phyloP scores from a whole-genome alignment of 1,140 invertebrate species.

The Homarus americanus region DNA sequence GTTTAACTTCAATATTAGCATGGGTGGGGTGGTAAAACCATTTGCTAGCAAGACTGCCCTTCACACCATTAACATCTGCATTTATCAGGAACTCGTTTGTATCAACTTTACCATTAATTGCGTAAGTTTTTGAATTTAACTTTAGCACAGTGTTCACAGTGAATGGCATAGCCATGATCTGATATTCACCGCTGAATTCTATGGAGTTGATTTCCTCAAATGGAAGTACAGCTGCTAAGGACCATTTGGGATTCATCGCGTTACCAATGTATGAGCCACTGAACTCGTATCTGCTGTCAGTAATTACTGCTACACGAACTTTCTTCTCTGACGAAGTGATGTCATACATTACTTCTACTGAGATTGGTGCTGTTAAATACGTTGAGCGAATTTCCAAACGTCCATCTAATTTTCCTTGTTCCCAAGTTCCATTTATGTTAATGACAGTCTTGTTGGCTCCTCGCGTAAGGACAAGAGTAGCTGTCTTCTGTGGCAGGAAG shows the following conservation, averaged over 20 bases:
- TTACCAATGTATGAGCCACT: conserved; percentile 33
- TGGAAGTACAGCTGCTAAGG: neutral
- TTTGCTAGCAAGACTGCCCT: conserved; percentile 12
- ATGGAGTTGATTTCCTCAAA: neutral
- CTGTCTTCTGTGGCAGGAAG: conserved; percentile 7
- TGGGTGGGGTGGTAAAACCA: conserved; percentile 32
- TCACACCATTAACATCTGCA: conserved; percentile 14
- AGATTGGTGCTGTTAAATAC: conserved; percentile 16
- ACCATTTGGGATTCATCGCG: conserved; percentile 15
- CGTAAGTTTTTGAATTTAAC: conserved; percentile 22
- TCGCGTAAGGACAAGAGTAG: conserved; percentile 15
- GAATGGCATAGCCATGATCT: conserved; percentile 23
- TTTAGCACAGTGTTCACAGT: neutral
- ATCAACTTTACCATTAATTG: neutral
- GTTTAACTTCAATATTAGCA: conserved; percentile 12
- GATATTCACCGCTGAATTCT: conserved; percentile 31
- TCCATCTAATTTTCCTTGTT: neutral
- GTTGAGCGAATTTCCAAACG: conserved; percentile 17
- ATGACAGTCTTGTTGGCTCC: conserved; percentile 45
- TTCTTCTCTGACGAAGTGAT: conserved; percentile 15
- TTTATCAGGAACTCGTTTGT: neutral
- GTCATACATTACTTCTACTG: conserved; percentile 32
- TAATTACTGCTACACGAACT: neutral
- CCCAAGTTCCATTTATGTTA: conserved; percentile 11
- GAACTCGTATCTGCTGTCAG: conserved; percentile 29